A percentile compares a stretch with the other conserved stretches of the same genome.
phyloP scores from a whole-genome alignment of 2,113 vertebrate genomes.

The Mirounga angustirostris region DNA sequence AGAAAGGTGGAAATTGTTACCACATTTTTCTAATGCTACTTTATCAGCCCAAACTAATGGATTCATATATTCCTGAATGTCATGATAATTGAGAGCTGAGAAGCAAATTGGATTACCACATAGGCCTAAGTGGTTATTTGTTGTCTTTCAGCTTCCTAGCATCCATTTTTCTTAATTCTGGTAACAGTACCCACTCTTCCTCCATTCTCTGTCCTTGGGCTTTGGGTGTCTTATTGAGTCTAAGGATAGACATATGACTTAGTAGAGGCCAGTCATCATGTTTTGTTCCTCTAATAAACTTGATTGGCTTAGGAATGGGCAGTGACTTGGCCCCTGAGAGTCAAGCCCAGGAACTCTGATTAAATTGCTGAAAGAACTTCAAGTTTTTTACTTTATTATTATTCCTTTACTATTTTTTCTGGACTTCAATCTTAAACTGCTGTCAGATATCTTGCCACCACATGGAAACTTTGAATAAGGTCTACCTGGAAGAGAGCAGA shows the following conservation, averaged over 20 bases:
- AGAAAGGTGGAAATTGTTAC: not conserved
- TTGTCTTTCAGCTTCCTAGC: not conserved
- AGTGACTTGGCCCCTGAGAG: not conserved
- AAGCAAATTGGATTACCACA: not conserved
- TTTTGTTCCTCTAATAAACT: not conserved
- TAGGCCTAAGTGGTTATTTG: not conserved
- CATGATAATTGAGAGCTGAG: not conserved
- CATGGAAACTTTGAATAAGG: not conserved
- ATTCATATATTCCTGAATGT: slow-evolving; percentile 12
- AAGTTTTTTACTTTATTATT: not conserved
- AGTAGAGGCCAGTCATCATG: not conserved
- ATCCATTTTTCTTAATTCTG: slow-evolving; percentile 12
- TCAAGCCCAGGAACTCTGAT: not conserved
- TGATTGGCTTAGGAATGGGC: not conserved
- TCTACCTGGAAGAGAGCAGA: not conserved
- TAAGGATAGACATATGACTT: not conserved
- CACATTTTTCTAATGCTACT: not conserved
- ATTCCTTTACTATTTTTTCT: not conserved
- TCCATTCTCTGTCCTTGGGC: not conserved
- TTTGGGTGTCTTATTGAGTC: not conserved
- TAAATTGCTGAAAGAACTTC: slow-evolving; percentile 4
- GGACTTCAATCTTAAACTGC: not conserved
- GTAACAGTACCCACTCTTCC: not conserved
- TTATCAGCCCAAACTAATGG: not conserved
- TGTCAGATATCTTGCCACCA: not conserved